phyloP scores from a whole-genome alignment of 2,797 vertebrate genomes.

The Periparus ater region DNA sequence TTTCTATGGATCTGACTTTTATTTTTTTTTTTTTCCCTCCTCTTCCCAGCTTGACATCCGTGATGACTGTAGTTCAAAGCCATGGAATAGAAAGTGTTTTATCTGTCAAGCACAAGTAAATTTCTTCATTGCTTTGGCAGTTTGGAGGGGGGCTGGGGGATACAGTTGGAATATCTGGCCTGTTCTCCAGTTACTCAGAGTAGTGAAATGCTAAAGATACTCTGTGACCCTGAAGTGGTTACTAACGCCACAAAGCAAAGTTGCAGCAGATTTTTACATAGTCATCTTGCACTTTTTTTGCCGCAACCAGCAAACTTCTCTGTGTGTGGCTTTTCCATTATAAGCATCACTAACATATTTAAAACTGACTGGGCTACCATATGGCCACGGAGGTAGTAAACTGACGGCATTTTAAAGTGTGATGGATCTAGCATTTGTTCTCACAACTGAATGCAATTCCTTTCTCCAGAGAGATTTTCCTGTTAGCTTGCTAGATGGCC shows the following conservation, averaged over 20 bases:
- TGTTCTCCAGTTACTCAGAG: background rate
- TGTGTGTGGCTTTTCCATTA: background rate
- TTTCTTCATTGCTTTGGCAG: background rate
- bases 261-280: background rate
- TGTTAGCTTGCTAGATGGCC: background rate
- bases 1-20: background rate
- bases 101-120: background rate
- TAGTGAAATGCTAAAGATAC: background rate
- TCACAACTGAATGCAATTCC: background rate
- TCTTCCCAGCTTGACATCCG: background rate
- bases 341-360: background rate
- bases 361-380: background rate
- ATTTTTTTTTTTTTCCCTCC: accelerated
- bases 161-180: background rate
- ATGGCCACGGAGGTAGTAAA: background rate
- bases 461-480: background rate
- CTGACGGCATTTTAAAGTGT: background rate
- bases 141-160: accelerated
- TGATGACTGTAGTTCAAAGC: background rate
- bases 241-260: background rate
- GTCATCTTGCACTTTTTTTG: background rate
- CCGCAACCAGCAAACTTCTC: background rate
- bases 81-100: background rate
- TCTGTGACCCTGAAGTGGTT: background rate
- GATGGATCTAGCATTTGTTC: background rate